Evolutionary conservation across 2,888 invertebrate genomes (phyloP).

Genomic region (Eupithecia subfuscata): DNA sequence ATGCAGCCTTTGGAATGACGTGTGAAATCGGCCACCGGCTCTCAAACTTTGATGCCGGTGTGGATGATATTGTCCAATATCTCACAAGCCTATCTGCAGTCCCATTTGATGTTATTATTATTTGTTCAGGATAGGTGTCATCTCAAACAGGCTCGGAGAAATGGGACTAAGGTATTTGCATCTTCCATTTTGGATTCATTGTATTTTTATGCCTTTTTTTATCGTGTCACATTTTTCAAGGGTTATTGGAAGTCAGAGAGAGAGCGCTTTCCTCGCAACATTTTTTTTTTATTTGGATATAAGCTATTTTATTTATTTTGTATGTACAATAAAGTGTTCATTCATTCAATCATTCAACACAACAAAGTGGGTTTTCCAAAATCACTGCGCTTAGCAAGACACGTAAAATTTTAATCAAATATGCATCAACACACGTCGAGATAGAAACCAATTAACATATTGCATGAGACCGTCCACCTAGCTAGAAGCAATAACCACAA

Average conservation of each 20-base stretch:
- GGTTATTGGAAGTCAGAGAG: neutral
- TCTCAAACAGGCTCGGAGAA: constrained; percentile 10
- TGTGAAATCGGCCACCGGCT: neutral
- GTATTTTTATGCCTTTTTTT: neutral
- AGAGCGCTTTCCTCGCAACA: too few species aligned
- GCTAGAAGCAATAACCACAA: neutral
- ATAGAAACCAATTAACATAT: neutral
- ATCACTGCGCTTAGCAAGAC: too few species aligned
- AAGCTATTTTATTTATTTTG: too few species aligned
- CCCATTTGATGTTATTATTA: constrained; percentile 23
- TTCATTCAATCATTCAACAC: too few species aligned
- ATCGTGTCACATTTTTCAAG: neutral
- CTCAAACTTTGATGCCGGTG: neutral
- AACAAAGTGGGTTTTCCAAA: too few species aligned
- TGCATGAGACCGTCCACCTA: neutral
- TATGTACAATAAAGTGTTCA: too few species aligned
- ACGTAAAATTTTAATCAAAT: too few species aligned
- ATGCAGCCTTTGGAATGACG: constrained; percentile 1
- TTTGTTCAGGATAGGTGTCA: constrained; percentile 21
- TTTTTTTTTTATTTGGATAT: too few species aligned
- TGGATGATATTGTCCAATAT: constrained; percentile 28
- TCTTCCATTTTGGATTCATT: neutral
- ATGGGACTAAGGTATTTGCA: neutral
- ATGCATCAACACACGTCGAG: neutral
- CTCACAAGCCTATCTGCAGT: constrained; percentile 18